Percentiles rank a stretch among this genome's conserved stretches.
Conservation (phyloP, 2,797 vertebrate species). For the Miichthys miiuy region DNA sequence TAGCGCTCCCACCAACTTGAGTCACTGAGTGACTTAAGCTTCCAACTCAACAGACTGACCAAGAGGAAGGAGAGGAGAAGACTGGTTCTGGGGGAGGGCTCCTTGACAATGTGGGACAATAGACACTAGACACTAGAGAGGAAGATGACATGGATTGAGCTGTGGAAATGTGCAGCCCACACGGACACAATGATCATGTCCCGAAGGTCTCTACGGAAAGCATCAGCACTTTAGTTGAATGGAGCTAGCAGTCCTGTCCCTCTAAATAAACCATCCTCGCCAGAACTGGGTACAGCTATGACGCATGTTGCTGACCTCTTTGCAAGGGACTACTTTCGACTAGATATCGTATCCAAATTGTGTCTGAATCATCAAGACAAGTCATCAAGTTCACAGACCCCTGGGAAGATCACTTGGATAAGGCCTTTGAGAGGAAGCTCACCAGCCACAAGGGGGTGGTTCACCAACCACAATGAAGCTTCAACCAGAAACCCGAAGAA, state of each 20-base stretch:
- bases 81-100: not conserved
- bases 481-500: not conserved
- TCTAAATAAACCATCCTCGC: too few species aligned
- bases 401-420: not conserved
- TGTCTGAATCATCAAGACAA: not conserved
- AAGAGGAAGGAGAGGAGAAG: not conserved
- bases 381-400: not conserved
- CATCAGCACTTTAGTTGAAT: not conserved
- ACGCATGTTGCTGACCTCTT: too few species aligned
- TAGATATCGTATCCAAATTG: not conserved
- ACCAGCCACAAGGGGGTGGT: too few species aligned
- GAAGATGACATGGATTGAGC: not conserved
- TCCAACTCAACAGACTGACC: not conserved
- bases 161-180: not conserved
- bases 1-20: too few species aligned
- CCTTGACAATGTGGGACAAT: not conserved
- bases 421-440: not conserved
- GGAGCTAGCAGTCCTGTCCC: not conserved
- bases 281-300: too few species aligned
- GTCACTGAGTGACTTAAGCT: too few species aligned
- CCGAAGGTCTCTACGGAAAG: not conserved
- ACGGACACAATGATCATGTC: not conserved
- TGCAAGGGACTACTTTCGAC: not conserved
- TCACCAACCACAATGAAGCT: not conserved
- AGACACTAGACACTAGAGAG: not conserved